Evolutionary conservation across 2,113 vertebrate genomes (phyloP), one percentile per base, ranked within the genome.

Genomic region (Ivindomyrus marchei): DNA sequence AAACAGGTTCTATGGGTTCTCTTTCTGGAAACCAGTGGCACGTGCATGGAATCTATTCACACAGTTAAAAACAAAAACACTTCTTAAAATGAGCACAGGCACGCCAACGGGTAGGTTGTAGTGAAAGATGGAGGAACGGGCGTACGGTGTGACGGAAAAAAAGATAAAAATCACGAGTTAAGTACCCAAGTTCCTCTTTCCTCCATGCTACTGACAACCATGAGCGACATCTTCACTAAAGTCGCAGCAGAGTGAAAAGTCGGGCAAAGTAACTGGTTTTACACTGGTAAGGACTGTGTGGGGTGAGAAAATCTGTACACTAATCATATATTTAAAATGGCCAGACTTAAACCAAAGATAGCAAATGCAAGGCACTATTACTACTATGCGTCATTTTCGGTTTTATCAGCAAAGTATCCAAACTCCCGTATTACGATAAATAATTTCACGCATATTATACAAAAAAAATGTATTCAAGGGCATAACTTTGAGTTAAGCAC

Each of bases 121-220:
- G 74, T 39, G 36, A 17, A 80, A 42, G 36, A 2, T 6, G 70
- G 45, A 85, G 7, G 47, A 31, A 50, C 19, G 46, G 36, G 36
- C 39, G 11, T 39, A 17, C 36, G 21, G 36, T 36, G 19, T 88
- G 39, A 47, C 58, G 27, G 50, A 52, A 52, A 80, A 42, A 39
- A 74, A 66, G 42, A 17, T 50, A 36, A 42, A 77, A 42, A 77
- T 89, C 80, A 89, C 80, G 89, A 58, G 36, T 27, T 39, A 17
- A n/a, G 50, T 19, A 42, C 58, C 1, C 49, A 47, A 85, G 77
- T 89, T 89, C 89, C 89, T 45, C 19, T 62, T 88, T 88, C 31
- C 36, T 31, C n/a, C 27, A 27, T 31, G 31, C 49, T 47, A 39
- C 36, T 56, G 89, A 85, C n/a, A 52, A 27, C 21, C 50, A 58